phyloP scores from a whole-genome alignment of 2,113 vertebrate genomes.

The Albula goreensis region DNA sequence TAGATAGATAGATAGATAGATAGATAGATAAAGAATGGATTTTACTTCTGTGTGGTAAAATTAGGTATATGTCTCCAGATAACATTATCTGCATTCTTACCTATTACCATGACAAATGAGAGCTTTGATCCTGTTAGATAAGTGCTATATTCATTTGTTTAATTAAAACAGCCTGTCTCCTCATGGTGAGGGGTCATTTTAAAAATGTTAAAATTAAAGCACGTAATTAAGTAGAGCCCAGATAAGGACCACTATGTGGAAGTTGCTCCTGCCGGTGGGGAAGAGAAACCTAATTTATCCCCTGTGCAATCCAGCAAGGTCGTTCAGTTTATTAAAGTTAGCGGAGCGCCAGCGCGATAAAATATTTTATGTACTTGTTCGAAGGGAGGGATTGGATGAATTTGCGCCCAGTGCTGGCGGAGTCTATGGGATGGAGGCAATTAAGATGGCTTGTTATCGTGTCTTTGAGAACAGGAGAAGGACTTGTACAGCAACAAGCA shows the following conservation, averaged over 20 bases:
- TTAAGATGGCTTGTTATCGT: conserved; percentile 82
- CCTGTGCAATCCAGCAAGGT: conserved; percentile 82
- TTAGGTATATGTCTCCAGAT: conserved; percentile 64
- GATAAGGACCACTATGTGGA: conserved; percentile 86
- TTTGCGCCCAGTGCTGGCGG: conserved; percentile 70
- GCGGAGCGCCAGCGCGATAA: conserved; percentile 81
- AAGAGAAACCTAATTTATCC: conserved; percentile 87
- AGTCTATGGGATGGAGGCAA: conserved; percentile 74
- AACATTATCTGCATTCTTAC: conserved; percentile 73
- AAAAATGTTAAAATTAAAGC: conserved; percentile 92
- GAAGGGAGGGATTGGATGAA: conserved; percentile 69
- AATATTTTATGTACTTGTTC: conserved; percentile 87
- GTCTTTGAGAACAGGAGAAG: conserved; percentile 70
- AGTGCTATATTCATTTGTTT: conserved; percentile 86
- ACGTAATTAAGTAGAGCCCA: conserved; percentile 92
- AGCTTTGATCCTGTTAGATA: conserved; percentile 78
- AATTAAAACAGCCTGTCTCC: conserved; percentile 88
- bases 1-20: conserved; percentile 15
- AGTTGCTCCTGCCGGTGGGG: conserved; percentile 68
- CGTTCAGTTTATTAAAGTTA: conserved; percentile 90
- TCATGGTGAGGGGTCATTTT: conserved; percentile 84
- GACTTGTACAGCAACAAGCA: conserved; percentile 73
- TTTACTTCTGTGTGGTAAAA: conserved; percentile 35
- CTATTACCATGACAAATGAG: conserved; percentile 83
- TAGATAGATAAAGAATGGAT: conserved; percentile 21